Base-by-base conservation (phyloP, 2,797 vertebrate genomes). In the Schizothorax lantsangensis region DNA sequence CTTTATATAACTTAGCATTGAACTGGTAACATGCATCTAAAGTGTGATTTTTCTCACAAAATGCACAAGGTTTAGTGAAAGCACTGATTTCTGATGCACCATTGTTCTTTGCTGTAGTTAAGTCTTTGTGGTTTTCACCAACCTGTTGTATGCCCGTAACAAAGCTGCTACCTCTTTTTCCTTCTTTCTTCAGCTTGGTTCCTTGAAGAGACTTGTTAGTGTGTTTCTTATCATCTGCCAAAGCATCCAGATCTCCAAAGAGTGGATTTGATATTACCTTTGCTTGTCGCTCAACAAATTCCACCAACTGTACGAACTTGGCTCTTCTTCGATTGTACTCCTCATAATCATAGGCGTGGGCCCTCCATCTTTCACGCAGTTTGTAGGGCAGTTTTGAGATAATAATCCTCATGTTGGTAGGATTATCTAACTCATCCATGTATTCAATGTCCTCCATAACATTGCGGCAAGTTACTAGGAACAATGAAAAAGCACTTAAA, bases 211-310 rank as follows among this genome's bases (percentile, higher is more conserved):
- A n/a, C 36, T 71, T 85, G 6, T 26, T 68, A 33, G 4, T 66
- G 23, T 49, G 21, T 62, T 52, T 74, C 40, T 78, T 88, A 7
- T 86, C 36, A 66, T 38, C 23, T 10, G 43, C 2, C 62, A 30
- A 19, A 5, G 33, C 19, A 10, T 89, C 19, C 26, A 86, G 21
- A 64, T 74, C 73, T 86, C 83, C 83, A 71, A 88, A 90, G 17
- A 84, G 72, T 47, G 83, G 79, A 11, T 87, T 64, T 43, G 49
- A 79, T 26, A 81, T 23, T 5, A 88, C 52, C 45, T 85, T 89
- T 83, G 89, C 83, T 57, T 88, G 83, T 0, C n/a, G 5, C 0
- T 90, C 84, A 21, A 88, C 83, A 77, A 88, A 86, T 30, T 17
- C 36, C 10, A 88, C 85, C 49, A 87, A 36, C 64, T 88, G 83